Conservation (phyloP, 2,113 vertebrate species). For the Amazona guildingii region DNA sequence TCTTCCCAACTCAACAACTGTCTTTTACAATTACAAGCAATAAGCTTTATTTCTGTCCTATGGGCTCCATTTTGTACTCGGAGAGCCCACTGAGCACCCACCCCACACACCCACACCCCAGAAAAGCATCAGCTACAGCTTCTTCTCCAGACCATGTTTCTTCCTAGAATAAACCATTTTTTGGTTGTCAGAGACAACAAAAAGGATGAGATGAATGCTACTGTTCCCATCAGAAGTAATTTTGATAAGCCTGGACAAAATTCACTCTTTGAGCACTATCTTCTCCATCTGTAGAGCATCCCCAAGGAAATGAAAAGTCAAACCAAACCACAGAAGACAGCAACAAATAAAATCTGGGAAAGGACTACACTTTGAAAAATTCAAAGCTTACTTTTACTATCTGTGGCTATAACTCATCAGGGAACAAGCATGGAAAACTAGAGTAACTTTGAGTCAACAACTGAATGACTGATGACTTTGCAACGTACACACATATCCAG, state of each 20-base stretch:
- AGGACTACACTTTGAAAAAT: neutral
- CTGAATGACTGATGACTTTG: neutral
- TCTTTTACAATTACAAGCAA: neutral
- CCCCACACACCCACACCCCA: neutral
- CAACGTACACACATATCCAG: neutral
- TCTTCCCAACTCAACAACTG: neutral
- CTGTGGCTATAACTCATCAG: neutral
- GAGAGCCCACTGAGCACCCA: neutral
- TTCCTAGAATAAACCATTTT: neutral
- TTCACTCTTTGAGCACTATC: neutral
- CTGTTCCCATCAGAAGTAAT: neutral
- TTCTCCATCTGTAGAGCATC: neutral
- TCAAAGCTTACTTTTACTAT: slow-evolving; percentile 3
- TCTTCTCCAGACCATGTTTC: accelerated
- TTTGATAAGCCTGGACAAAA: neutral
- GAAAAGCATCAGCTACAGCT: neutral
- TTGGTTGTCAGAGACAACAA: neutral
- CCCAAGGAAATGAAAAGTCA: neutral
- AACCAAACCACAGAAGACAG: neutral
- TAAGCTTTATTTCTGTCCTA: neutral
- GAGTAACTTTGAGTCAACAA: slow-evolving; percentile 12
- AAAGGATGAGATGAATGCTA: neutral
- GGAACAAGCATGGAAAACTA: neutral
- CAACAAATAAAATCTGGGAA: neutral
- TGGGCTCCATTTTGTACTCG: neutral